Conservation (phyloP, 2,888 invertebrate genomes). For the Oscheius sp. region DNA sequence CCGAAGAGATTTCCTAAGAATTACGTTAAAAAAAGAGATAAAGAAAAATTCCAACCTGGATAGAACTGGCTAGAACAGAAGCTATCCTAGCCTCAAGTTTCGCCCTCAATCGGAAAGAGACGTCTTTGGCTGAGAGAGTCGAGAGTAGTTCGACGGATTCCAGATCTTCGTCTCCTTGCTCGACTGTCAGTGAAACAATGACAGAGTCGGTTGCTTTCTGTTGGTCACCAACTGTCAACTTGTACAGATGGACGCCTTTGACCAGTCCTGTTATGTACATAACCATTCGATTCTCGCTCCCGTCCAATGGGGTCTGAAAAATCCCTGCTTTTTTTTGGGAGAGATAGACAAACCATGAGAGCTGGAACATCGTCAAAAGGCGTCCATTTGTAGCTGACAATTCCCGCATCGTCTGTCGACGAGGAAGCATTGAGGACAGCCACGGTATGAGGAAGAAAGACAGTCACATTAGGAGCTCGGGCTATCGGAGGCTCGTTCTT, state of each 20-base stretch:
- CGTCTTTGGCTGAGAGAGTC: slow-evolving; percentile 18
- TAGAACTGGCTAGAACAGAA: slow-evolving; percentile 42
- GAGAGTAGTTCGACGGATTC: slow-evolving; percentile 49
- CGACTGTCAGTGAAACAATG: slow-evolving; percentile 36
- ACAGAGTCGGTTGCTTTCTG: slow-evolving; percentile 38
- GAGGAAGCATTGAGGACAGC: slow-evolving; percentile 43
- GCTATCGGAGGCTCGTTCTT: slow-evolving; percentile 49
- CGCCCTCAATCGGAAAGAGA: slow-evolving; percentile 37
- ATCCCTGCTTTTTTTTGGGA: no score
- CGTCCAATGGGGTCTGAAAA: slow-evolving; percentile 33
- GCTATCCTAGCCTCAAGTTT: slow-evolving; percentile 43
- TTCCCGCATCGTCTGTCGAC: slow-evolving; percentile 48
- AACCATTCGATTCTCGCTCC: slow-evolving; percentile 30
- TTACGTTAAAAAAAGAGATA: background rate
- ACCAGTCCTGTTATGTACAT: slow-evolving; percentile 45
- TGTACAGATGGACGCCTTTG: slow-evolving; percentile 43
- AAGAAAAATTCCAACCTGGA: slow-evolving; percentile 15
- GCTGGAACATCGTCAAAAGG: slow-evolving; percentile 51
- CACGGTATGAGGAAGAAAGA: slow-evolving; percentile 39
- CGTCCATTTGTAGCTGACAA: slow-evolving; percentile 45
- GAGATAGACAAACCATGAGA: slow-evolving; percentile 31
- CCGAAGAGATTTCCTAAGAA: slow-evolving; percentile 24
- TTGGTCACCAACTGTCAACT: slow-evolving; percentile 46
- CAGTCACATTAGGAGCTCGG: slow-evolving; percentile 43
- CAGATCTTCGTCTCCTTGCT: slow-evolving; percentile 42